A percentile compares a stretch with the other conserved stretches of the same genome.
Conservation (phyloP, 2,113 vertebrate species). For the Leptobrachium leishanense region DNA sequence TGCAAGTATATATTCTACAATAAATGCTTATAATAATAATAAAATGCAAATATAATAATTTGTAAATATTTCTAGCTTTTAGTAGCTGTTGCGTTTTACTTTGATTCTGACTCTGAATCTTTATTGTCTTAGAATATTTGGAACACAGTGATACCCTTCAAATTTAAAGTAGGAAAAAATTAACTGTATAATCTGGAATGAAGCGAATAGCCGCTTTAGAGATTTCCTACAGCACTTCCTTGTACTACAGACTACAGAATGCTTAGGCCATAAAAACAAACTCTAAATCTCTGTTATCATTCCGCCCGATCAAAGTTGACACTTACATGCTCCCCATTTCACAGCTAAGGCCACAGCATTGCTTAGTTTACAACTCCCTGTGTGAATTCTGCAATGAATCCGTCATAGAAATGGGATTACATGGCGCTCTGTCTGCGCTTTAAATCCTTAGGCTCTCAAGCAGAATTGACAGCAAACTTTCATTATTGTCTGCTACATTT, state of each 20-base stretch:
- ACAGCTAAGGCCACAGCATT: conserved; percentile 40
- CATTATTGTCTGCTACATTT: conserved; percentile 48
- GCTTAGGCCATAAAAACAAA: conserved; percentile 35
- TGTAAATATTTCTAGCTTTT: no score
- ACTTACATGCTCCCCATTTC: conserved; percentile 41
- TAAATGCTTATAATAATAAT: no score
- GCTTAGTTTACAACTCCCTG: conserved; percentile 48
- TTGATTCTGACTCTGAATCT: no score
- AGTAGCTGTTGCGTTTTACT: no score
- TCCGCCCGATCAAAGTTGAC: conserved; percentile 44
- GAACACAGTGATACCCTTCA: no score
- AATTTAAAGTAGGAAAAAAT: background rate
- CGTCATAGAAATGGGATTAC: conserved; percentile 48
- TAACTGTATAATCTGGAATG: background rate
- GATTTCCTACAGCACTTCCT: background rate
- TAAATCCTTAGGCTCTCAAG: conserved; percentile 44
- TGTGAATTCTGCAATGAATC: conserved; percentile 49
- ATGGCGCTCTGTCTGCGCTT: conserved; percentile 33
- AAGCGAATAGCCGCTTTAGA: background rate
- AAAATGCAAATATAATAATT: no score
- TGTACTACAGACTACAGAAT: conserved; percentile 19
- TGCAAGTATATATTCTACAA: no score
- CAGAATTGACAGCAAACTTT: conserved; percentile 49
- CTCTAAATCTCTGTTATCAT: conserved; percentile 46
- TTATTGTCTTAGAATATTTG: no score